Base-by-base conservation (phyloP, 2,113 vertebrate genomes). In the Manacus vitellinus region DNA sequence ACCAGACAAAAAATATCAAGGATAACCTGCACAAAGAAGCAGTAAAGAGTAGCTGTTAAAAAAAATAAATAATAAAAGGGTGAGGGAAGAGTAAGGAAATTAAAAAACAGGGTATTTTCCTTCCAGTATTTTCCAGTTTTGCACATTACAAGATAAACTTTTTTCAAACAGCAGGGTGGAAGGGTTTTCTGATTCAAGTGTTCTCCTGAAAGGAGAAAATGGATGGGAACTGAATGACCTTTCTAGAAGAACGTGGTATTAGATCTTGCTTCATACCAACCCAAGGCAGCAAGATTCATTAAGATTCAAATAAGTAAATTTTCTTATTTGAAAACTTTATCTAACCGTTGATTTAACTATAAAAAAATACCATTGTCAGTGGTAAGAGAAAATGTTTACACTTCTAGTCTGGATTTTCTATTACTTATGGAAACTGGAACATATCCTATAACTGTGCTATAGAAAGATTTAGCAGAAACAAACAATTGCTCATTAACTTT, bases 91-190 rank as follows among this genome's bases (percentile, higher is more conserved):
- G 9, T 25, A 43, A 66, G 13, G 8, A 87, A 54, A 74, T 39
- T 15, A 4, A 4, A 49, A 54, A 67, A 8, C 1, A 56, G 1
- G 2, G 3, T 49, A 31, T 76, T 65, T 68, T 6, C 3, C 2
- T 3, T 27, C 25, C 27, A 47, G 8, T 22, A 20, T 72, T 88
- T 88, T 84, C 56, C 28, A 33, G 4, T 74, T 77, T 81, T 51
- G 13, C 1, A 2, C 8, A 43, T 56, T 30, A 33, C 44, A 63
- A 37, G 8, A 20, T 11, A 51, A 80, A 14, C 15, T 21, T 72
- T 80, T 92, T 58, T 63, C 31, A 68, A 52, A 41, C 24, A 86
- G 23, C 8, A 47, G 18, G 23, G 27, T 33, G 14, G n/a, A 83
- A 62, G 18, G 6, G 9, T 39, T 70, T 88, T 62, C 25, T 88